Conservation (phyloP, 2,888 invertebrate genomes). For the Ctena decussata region DNA sequence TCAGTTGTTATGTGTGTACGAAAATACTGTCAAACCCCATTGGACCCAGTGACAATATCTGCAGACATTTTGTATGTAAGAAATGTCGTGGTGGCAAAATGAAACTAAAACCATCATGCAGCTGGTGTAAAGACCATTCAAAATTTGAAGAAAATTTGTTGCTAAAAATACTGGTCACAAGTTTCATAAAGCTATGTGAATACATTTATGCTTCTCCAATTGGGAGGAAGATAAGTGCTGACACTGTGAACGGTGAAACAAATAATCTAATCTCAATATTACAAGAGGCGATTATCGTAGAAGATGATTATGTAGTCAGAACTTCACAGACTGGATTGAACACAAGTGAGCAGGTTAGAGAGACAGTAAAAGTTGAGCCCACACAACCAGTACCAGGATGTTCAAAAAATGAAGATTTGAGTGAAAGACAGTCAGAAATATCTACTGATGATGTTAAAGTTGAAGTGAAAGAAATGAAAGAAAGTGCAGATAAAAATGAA, state of each 20-base stretch:
- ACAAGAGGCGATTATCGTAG: conserved; percentile 77
- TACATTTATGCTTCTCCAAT: conserved; percentile 89
- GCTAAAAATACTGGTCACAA: conserved; percentile 93
- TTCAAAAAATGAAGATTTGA: conserved; percentile 17
- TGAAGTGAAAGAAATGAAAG: neutral
- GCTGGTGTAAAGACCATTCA: conserved; percentile 94
- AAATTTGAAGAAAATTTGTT: conserved; percentile 94
- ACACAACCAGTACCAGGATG: conserved; percentile 16
- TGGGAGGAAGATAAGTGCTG: conserved; percentile 65
- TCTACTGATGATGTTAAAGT: neutral
- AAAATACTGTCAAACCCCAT: conserved; percentile 94
- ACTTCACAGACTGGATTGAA: neutral
- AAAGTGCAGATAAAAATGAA: neutral
- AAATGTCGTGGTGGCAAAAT: conserved; percentile 94
- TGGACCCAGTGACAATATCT: conserved; percentile 91
- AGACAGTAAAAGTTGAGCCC: neutral
- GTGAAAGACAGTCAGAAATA: neutral
- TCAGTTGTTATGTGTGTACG: conserved; percentile 96
- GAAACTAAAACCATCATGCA: conserved; percentile 94
- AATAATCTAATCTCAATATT: conserved; percentile 77
- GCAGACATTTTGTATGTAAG: conserved; percentile 96
- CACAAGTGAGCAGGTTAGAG: neutral
- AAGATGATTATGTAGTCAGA: conserved; percentile 64
- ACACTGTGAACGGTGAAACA: conserved; percentile 74
- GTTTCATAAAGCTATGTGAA: conserved; percentile 95